Evolutionary conservation across 2,797 vertebrate species (phyloP).

Genomic region (Neosalanx taihuensis): DNA sequence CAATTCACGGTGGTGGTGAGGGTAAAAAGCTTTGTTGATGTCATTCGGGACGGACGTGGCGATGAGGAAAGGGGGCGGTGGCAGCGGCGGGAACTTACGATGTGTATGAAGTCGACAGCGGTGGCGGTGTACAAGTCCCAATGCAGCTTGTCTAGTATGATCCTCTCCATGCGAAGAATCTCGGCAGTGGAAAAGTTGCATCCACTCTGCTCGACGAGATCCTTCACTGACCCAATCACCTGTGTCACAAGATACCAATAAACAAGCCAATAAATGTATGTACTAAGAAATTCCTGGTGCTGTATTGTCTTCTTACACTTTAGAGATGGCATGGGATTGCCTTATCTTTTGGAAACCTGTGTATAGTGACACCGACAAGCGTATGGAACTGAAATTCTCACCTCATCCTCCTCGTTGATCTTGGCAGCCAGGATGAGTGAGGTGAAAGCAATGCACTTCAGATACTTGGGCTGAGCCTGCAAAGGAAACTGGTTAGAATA

Average conservation of each 20-base stretch:
- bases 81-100: conserved; percentile 70
- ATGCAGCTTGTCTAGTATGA: conserved; percentile 84
- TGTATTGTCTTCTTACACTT: conserved; percentile 15
- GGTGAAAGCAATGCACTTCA: conserved; percentile 74
- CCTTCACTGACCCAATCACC: conserved; percentile 80
- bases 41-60: too few species aligned
- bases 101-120: conserved; percentile 84
- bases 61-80: too few species aligned
- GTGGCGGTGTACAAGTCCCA: conserved; percentile 84
- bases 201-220: conserved; percentile 76
- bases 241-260: conserved; percentile 66
- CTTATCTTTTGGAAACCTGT: too few species aligned
- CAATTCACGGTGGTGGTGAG: conserved; percentile 39
- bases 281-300: conserved; percentile 44
- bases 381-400: conserved; percentile 29
- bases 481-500: background rate
- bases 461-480: conserved; percentile 77
- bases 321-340: too few species aligned
- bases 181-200: conserved; percentile 81
- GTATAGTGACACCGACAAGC: background rate
- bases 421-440: conserved; percentile 83
- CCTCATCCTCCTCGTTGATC: conserved; percentile 82
- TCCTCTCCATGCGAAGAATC: conserved; percentile 86
- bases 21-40: conserved; percentile 19
- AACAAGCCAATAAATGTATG: conserved; percentile 70